A percentile compares a stretch with the other conserved stretches of the same genome.
Conservation (phyloP, 2,888 invertebrate genomes). For the Tuberolachnus salignus region DNA sequence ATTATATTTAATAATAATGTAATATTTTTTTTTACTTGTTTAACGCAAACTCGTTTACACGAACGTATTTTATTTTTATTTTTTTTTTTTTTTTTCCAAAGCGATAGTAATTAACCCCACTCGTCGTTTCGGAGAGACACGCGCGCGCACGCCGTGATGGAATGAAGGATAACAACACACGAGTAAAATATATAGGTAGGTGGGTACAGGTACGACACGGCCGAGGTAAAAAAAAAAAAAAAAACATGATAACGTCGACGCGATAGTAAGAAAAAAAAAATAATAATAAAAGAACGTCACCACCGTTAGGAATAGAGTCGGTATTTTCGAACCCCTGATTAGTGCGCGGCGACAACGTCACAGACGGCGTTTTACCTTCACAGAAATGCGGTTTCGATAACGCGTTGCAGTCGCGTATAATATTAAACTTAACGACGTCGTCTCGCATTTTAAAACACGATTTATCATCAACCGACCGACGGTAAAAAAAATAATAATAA, state of each 20-base stretch:
- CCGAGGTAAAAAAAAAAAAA: too few species aligned
- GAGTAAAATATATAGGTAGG: too few species aligned
- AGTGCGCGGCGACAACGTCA: neutral
- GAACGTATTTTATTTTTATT: too few species aligned
- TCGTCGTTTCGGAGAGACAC: neutral
- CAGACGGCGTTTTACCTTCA: conserved; percentile 26
- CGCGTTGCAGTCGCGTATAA: conserved; percentile 10
- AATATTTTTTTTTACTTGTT: neutral
- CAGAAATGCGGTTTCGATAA: conserved; percentile 14
- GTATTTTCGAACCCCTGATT: conserved; percentile 44
- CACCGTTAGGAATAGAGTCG: too few species aligned
- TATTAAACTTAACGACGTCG: too few species aligned
- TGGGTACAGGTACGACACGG: neutral
- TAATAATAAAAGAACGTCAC: too few species aligned
- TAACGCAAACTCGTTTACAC: conserved; percentile 17
- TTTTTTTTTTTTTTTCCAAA: conserved; percentile 7
- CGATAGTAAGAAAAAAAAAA: too few species aligned
- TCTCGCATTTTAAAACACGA: neutral
- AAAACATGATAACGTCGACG: too few species aligned
- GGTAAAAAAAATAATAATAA: too few species aligned
- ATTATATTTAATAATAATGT: conserved; percentile 13
- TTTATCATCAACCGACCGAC: neutral
- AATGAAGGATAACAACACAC: conserved; percentile 22
- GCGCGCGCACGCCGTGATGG: neutral
- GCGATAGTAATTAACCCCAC: conserved; percentile 33